Evolutionary conservation across 2,797 vertebrate species (phyloP).

Genomic region (Leptoclinus maculatus): DNA sequence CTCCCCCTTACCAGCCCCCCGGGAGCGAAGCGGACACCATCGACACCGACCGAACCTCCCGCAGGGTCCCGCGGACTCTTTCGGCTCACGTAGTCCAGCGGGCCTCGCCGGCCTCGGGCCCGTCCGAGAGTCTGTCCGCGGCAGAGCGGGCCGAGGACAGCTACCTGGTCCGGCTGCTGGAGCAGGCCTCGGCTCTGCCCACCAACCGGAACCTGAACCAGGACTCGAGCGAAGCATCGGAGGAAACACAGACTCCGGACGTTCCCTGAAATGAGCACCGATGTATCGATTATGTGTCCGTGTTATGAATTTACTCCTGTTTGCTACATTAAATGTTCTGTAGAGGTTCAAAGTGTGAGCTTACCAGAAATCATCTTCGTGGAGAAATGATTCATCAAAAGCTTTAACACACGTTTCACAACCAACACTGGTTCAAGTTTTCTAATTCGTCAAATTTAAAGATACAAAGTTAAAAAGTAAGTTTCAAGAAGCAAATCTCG

Average conservation of each 20-base stretch:
- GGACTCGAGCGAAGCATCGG: conserved; percentile 11
- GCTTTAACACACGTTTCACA: not conserved
- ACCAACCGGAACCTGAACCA: not conserved
- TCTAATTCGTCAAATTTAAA: not conserved
- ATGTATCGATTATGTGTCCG: not conserved
- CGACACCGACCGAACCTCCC: not conserved
- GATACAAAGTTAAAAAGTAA: not conserved
- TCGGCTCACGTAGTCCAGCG: conserved; percentile 18
- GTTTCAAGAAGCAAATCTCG: not conserved
- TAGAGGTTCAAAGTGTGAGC: too few species aligned
- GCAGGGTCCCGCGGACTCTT: conserved; percentile 42
- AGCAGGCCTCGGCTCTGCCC: conserved; percentile 43
- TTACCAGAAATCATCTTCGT: not conserved
- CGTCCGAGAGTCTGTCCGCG: conserved; percentile 40
- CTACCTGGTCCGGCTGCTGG: conserved; percentile 43
- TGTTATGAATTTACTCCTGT: not conserved
- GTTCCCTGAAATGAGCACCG: conserved; percentile 16
- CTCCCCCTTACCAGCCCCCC: conserved; percentile 74
- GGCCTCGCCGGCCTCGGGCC: conserved; percentile 20
- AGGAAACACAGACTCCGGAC: not conserved
- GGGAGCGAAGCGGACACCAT: not conserved
- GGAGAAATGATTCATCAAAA: conserved; percentile 11
- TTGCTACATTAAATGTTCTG: not conserved
- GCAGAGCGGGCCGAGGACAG: conserved; percentile 17
- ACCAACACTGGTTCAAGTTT: not conserved